Conservation (phyloP, 2,797 vertebrate species). For the Sparus aurata region DNA sequence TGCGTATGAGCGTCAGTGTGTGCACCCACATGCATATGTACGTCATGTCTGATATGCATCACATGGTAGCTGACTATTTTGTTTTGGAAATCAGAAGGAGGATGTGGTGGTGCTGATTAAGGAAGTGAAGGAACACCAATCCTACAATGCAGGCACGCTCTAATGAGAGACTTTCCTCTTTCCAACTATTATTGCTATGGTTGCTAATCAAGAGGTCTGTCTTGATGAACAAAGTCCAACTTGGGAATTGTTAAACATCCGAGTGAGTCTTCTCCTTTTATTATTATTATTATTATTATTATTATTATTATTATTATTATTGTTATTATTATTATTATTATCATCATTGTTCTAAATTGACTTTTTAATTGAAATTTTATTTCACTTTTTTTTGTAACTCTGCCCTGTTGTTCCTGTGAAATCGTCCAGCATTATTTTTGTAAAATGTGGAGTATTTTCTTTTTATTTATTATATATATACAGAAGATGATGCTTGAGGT, state of each 20-base stretch:
- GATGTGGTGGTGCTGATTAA: constrained; percentile 1
- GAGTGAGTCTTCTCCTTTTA: background rate
- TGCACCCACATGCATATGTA: background rate
- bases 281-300: no score
- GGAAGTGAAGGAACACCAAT: constrained; percentile 2
- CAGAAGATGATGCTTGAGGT: background rate
- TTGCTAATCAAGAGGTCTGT: background rate
- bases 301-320: no score
- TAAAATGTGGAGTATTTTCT: background rate
- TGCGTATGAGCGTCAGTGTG: no score
- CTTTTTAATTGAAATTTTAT: background rate
- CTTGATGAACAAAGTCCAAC: background rate
- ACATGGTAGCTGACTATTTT: background rate
- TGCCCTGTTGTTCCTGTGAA: background rate
- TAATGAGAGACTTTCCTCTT: constrained; percentile 9
- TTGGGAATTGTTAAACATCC: background rate
- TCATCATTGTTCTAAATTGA: no score
- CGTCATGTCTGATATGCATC: background rate
- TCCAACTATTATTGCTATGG: background rate
- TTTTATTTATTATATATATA: background rate
- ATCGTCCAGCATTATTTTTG: background rate
- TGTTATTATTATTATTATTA: no score
- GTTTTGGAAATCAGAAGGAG: background rate
- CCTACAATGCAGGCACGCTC: background rate
- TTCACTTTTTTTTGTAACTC: background rate